Percentiles rank a stretch among this genome's conserved stretches.
Conservation (phyloP, 2,113 vertebrate species). For the Microcebus ravelobensis region DNA sequence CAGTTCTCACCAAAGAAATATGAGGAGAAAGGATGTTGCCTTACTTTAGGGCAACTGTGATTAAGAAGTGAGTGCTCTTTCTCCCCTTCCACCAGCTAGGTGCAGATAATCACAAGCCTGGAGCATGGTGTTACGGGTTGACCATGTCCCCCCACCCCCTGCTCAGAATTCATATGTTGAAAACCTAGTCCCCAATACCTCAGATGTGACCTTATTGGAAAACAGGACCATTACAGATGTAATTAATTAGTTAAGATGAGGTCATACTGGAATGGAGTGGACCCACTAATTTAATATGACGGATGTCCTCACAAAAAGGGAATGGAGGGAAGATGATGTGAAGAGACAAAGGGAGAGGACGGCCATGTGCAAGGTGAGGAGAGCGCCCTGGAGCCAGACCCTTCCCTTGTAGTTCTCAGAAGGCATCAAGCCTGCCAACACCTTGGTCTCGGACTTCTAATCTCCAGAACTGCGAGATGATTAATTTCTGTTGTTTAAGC, state of each 20-base stretch:
- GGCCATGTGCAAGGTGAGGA: background rate
- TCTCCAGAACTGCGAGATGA: background rate
- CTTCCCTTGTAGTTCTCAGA: background rate
- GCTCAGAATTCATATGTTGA: background rate
- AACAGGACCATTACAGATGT: background rate
- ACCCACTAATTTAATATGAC: background rate
- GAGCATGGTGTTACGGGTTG: background rate
- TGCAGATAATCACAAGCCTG: background rate
- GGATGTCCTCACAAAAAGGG: background rate
- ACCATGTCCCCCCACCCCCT: background rate
- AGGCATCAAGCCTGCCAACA: background rate
- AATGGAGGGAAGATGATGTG: background rate
- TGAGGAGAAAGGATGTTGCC: background rate
- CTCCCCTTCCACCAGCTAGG: background rate
- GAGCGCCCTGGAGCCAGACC: background rate
- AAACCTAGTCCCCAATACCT: background rate
- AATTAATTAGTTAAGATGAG: constrained; percentile 20
- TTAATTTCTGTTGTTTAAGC: background rate
- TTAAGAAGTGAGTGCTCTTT: background rate
- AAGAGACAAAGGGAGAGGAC: background rate
- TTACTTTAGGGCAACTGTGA: background rate
- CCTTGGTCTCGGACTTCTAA: background rate
- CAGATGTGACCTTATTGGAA: constrained; percentile 1
- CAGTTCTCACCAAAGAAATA: background rate
- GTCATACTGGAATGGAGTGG: background rate